Conservation (phyloP, 1,140 invertebrate genomes). For the Adelges cooleyi region DNA sequence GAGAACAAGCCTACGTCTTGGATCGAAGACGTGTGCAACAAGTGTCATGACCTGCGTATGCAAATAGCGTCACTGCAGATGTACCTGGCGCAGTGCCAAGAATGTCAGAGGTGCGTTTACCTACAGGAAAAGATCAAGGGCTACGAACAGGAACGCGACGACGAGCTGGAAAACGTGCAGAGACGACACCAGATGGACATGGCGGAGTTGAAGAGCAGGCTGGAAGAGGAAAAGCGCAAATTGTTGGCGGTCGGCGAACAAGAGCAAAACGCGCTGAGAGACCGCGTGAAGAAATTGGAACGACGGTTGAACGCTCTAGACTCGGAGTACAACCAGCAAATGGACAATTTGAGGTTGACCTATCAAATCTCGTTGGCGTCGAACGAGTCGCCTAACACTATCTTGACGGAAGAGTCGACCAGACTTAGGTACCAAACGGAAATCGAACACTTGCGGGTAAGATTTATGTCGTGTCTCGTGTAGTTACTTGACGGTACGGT, state of each 20-base stretch:
- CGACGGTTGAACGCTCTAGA: constrained; percentile 56
- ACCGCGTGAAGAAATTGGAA: constrained; percentile 54
- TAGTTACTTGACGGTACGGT: too few relatives aligned
- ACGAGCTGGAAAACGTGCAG: constrained; percentile 36
- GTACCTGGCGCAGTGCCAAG: constrained; percentile 30
- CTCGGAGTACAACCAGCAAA: constrained; percentile 62
- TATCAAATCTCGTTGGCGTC: constrained; percentile 39
- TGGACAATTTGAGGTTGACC: constrained; percentile 57
- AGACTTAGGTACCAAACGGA: constrained; percentile 68
- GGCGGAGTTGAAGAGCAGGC: constrained; percentile 40
- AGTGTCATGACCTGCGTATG: constrained; percentile 32
- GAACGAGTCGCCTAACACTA: not conserved
- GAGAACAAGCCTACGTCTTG: constrained; percentile 29
- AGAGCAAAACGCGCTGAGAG: constrained; percentile 41
- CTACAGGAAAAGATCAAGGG: constrained; percentile 45
- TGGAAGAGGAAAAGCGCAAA: constrained; percentile 41
- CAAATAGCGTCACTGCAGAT: constrained; percentile 33
- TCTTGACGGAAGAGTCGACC: constrained; percentile 49
- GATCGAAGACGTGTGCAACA: constrained; percentile 31
- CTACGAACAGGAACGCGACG: constrained; percentile 35
- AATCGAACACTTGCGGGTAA: constrained; percentile 68
- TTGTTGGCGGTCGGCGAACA: constrained; percentile 39
- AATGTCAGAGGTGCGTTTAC: constrained; percentile 47
- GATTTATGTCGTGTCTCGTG: constrained; percentile 28
- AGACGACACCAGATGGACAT: constrained; percentile 38